Percentiles rank a stretch among this genome's conserved stretches.
Evolutionary conservation across 2,888 invertebrate species (phyloP).

Genomic region (Oligia fasciuncula): DNA sequence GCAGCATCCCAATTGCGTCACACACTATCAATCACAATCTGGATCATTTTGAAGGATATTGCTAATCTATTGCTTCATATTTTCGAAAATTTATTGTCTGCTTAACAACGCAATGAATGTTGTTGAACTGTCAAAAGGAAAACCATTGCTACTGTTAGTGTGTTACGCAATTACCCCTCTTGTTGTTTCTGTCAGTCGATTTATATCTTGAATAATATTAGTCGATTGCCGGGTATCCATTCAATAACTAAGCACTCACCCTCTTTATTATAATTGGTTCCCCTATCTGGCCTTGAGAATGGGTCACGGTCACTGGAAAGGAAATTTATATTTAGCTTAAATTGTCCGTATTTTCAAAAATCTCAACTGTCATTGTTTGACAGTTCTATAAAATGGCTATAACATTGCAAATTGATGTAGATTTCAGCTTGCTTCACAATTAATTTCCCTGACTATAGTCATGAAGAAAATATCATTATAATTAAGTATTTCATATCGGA

Average conservation of each 20-base stretch:
- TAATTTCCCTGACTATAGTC: too few species aligned
- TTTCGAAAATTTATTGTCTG: too few species aligned
- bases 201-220: neutral
- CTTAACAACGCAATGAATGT: too few species aligned
- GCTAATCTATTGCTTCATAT: too few species aligned
- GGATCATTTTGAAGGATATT: too few species aligned
- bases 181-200: neutral
- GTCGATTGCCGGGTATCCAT: neutral
- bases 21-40: too few species aligned
- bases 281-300: neutral
- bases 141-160: too few species aligned
- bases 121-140: too few species aligned
- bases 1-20: too few species aligned
- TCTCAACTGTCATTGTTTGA: neutral
- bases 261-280: neutral
- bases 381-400: neutral
- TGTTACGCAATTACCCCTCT: too few species aligned
- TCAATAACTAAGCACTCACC: slow-evolving; percentile 1
- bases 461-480: neutral
- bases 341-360: neutral
- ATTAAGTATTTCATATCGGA: neutral
- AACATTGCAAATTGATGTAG: neutral
- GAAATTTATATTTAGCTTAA: neutral
- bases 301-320: neutral
- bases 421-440: neutral